These are phyloP conservation scores for Urosaurus nigricauda DNA, from an alignment of 2,797 vertebrate species.

Conservation along the genomic window DNA sequence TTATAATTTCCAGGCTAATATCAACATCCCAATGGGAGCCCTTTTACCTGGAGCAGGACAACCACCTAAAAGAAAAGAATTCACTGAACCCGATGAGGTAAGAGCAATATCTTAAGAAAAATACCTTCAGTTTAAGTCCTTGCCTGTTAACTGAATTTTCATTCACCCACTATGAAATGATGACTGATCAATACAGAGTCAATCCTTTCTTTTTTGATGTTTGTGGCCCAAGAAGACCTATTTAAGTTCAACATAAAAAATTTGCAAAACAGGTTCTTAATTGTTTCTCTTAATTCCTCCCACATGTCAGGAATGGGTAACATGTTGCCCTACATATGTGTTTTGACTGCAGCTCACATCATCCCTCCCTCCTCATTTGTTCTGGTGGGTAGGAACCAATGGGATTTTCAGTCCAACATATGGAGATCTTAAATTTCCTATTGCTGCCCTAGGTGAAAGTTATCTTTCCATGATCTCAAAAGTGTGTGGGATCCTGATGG, in stretches of 20 bases:
- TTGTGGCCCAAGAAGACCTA: slow-evolving; percentile 43
- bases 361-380: neutral
- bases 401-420: neutral
- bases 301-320: no score
- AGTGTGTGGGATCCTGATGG: neutral
- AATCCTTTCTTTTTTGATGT: neutral
- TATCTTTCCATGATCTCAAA: neutral
- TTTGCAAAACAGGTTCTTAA: neutral
- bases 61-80: slow-evolving; percentile 94
- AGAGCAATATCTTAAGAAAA: slow-evolving; percentile 47
- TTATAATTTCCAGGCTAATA: slow-evolving; percentile 88
- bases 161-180: neutral
- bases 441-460: neutral
- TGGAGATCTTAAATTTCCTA: neutral
- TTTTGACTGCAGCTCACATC: neutral
- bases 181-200: slow-evolving; percentile 17
- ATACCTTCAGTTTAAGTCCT: slow-evolving; percentile 6
- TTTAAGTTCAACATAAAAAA: neutral
- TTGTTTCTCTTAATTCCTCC: neutral
- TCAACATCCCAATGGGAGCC: slow-evolving; percentile 99
- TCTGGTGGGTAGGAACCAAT: neutral
- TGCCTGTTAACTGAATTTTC: neutral
- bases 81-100: slow-evolving; percentile 89
- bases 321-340: neutral
- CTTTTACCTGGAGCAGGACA: slow-evolving; percentile 96